Evolutionary conservation across 2,888 invertebrate species (phyloP), one percentile per base, ranked within the genome.

Genomic region (Leptopterna dolabrata): DNA sequence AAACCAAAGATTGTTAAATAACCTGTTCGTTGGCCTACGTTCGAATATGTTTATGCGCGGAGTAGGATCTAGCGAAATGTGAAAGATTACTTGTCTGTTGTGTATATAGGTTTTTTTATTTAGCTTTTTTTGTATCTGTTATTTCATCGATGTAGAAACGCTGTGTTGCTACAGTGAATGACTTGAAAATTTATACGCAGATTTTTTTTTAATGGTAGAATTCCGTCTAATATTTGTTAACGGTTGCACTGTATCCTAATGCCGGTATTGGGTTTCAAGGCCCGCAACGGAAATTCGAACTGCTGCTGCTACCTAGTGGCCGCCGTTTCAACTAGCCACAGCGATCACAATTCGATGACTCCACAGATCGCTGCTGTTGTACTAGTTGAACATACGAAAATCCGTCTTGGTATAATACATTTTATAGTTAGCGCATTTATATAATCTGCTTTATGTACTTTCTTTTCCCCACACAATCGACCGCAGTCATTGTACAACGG

Each of bases 1-100:
- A 86, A 86, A 55, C 86, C 86, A 86, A 86, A 86, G 86, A 86
- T 83, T 63, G 83, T 83, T 83, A 19, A 51, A 43, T 78, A 45
- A 76, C 30, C 27, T 45, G 41, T 45, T 78, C 24, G 14, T 45
- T 19, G 78, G 41, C 27, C 45, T 78, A 43, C 45, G 41, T 27
- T 43, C 41, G n/a, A 43, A 45, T 13, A 19, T 24, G 24, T 24
- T 13, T 78, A 45, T 76, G 45, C 45, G 24, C 27, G 45, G 45
- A 19, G 27, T 45, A 24, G 14, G 45, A 27, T 41, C 30, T 43
- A 76, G 19, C 13, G 78, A 27, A 14, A 11, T 24, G 41, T n/a
- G 73, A n/a, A 43, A 78, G 45, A 45, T 16, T 78, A 19, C 76
- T 78, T 78, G 41, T 78, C 14, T 19, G 45, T 43, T 78, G 19